Evolutionary conservation across 2,888 invertebrate species (phyloP).

Genomic region (Chloromyia formosa): DNA sequence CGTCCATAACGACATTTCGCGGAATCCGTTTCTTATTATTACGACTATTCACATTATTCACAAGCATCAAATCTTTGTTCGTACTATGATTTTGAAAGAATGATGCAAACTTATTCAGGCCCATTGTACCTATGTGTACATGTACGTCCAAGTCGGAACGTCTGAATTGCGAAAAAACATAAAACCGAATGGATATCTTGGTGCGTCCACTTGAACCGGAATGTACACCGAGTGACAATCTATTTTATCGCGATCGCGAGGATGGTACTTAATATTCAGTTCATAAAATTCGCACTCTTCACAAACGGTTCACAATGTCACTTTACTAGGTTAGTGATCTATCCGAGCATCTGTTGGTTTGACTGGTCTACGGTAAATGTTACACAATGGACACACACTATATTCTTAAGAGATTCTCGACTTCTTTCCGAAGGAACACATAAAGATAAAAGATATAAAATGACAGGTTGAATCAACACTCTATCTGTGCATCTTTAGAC

Average conservation of each 20-base stretch:
- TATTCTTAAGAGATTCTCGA: background rate
- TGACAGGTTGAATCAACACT: constrained; percentile 20
- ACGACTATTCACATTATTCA: constrained; percentile 43
- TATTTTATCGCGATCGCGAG: constrained; percentile 27
- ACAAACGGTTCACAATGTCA: constrained; percentile 28
- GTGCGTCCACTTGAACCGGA: background rate
- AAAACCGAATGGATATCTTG: no score
- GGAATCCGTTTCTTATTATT: constrained; percentile 25
- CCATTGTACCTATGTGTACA: constrained; percentile 54
- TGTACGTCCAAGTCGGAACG: no score
- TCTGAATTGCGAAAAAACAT: no score
- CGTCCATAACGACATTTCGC: constrained; percentile 10
- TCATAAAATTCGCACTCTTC: background rate
- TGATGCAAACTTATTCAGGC: constrained; percentile 63
- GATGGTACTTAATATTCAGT: constrained; percentile 1
- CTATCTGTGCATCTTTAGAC: background rate
- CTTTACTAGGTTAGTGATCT: constrained; percentile 15
- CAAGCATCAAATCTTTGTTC: constrained; percentile 35
- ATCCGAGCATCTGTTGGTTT: background rate
- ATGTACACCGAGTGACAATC: no score
- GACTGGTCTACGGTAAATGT: background rate
- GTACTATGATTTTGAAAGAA: constrained; percentile 60
- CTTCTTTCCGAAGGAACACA: background rate
- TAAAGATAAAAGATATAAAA: background rate
- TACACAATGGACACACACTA: background rate